Conservation (phyloP, 1,140 invertebrate species). For the Centruroides sculpturatus region DNA sequence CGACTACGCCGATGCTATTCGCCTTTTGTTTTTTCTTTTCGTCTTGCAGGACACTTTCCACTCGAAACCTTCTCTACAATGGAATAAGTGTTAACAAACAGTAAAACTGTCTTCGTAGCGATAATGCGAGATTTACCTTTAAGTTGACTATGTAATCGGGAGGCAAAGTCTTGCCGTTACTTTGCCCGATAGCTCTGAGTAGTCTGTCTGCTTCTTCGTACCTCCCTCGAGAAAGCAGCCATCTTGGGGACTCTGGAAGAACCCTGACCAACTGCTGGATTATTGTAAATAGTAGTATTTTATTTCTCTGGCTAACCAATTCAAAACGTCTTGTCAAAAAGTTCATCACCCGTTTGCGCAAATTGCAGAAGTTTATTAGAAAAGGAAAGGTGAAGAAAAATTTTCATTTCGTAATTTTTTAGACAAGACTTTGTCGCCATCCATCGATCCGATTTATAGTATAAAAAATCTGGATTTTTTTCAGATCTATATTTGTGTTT, state of each 20-base stretch:
- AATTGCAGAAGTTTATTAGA: no score
- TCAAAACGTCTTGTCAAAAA: no score
- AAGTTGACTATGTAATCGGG: conserved; percentile 11
- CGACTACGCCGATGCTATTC: neutral
- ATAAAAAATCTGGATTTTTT: no score
- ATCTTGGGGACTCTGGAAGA: conserved; percentile 29
- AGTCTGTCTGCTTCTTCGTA: conserved; percentile 11
- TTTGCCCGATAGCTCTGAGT: conserved; percentile 10
- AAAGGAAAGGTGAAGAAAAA: no score
- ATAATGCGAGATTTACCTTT: neutral
- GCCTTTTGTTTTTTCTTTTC: conserved; percentile 6
- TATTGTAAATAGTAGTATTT: conserved; percentile 1
- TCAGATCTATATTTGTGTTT: no score
- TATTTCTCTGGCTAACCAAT: no score
- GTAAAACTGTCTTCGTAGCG: no score
- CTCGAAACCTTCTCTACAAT: conserved; percentile 5
- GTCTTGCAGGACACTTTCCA: conserved; percentile 7
- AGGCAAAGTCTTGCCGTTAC: conserved; percentile 6
- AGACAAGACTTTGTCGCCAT: no score
- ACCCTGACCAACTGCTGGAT: conserved; percentile 15
- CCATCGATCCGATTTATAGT: no score
- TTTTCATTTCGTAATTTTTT: no score
- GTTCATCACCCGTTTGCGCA: no score
- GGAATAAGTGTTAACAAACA: neutral
- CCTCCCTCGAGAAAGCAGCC: conserved; percentile 14